Evolutionary conservation across 2,113 vertebrate genomes (phyloP).

Genomic region (Polypterus senegalus): DNA sequence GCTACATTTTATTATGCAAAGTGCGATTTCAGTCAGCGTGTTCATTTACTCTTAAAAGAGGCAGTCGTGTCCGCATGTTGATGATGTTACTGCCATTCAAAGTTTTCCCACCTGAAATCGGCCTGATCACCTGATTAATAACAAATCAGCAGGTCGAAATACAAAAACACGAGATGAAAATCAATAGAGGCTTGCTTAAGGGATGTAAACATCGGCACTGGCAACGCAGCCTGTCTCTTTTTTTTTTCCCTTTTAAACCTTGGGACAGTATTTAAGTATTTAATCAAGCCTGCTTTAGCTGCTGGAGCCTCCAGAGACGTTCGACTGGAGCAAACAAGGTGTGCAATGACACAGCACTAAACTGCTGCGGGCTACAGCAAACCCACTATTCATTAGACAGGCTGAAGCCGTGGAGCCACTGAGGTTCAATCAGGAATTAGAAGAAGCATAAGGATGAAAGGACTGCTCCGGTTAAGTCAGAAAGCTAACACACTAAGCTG

Average conservation of each 20-base stretch:
- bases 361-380: background rate
- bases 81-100: too few species aligned
- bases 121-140: constrained; percentile 4
- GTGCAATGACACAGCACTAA: constrained; percentile 6
- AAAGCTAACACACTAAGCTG: too few species aligned
- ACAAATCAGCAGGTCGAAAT: constrained; percentile 10
- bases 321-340: constrained; percentile 10
- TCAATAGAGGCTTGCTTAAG: constrained; percentile 7
- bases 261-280: constrained; percentile 18
- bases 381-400: background rate
- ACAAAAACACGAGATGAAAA: constrained; percentile 11
- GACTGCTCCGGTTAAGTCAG: too few species aligned
- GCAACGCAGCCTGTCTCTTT: constrained; percentile 11
- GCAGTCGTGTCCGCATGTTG: too few species aligned
- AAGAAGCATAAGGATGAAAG: too few species aligned
- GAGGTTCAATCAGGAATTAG: too few species aligned
- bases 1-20: too few species aligned
- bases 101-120: too few species aligned
- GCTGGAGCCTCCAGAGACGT: constrained; percentile 4
- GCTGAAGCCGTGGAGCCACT: too few species aligned
- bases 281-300: constrained; percentile 10
- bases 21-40: too few species aligned
- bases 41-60: too few species aligned
- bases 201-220: constrained; percentile 12
- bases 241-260: constrained; percentile 6